Conservation (phyloP, 2,888 invertebrate species). For the Drosophila testacea region DNA sequence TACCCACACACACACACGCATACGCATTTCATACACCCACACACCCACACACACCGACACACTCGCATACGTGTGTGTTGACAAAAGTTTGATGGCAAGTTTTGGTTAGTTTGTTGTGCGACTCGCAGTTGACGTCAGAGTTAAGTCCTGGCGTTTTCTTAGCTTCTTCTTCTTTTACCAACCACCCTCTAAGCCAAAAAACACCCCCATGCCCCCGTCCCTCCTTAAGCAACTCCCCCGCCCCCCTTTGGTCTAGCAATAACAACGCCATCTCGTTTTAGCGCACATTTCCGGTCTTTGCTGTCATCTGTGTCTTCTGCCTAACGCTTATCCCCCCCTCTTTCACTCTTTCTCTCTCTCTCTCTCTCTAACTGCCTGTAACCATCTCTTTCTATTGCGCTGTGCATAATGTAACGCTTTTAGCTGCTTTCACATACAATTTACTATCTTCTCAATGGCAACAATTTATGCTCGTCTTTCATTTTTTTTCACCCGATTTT, state of each 20-base stretch:
- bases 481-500: constrained; percentile 35
- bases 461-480: constrained; percentile 68
- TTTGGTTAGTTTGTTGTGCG: constrained; percentile 41
- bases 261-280: constrained; percentile 76
- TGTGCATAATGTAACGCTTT: constrained; percentile 68
- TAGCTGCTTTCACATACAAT: constrained; percentile 80
- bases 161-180: constrained; percentile 2
- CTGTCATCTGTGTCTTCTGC: constrained; percentile 30
- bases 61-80: constrained; percentile 24
- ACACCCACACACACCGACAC: constrained; percentile 10
- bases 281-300: constrained; percentile 70
- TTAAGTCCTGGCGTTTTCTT: background rate
- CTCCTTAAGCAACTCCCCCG: background rate
- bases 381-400: constrained; percentile 24
- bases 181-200: constrained; percentile 21
- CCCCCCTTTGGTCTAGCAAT: constrained; percentile 25
- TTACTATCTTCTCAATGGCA: constrained; percentile 77
- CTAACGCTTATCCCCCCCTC: constrained; percentile 38
- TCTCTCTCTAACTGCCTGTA: background rate
- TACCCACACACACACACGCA: constrained; percentile 36
- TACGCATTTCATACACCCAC: constrained; percentile 1
- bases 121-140: constrained; percentile 54
- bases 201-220: constrained; percentile 2
- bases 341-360: background rate
- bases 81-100: constrained; percentile 45